Base-by-base conservation (phyloP, 2,797 vertebrate genomes). In the Propithecus deckenii region DNA sequence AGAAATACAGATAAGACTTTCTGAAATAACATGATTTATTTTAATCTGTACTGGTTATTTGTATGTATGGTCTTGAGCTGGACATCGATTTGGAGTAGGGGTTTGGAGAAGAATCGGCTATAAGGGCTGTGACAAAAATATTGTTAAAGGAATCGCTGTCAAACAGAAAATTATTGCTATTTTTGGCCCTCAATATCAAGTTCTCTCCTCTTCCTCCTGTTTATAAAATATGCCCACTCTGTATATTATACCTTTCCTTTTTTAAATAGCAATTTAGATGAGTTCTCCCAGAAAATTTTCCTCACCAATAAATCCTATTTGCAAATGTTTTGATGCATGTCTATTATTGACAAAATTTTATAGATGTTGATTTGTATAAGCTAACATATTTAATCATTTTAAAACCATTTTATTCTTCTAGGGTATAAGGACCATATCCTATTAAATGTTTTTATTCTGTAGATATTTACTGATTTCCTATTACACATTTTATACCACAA, bases 281-380 rank as follows among this genome's bases (percentile, higher is more conserved):
- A 35, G 3, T 71, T 92, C 10, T 93, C 32, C 32, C 41, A 83
- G 52, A 74, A 94, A 92, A 59, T 13, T 72, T 80, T 50, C 9
- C 35, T 87, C 75, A 72, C 41, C 13, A 59, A 50, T 12, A 92
- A 38, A 95, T 92, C 30, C 15, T 86, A 52, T 95, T 92, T 91
- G 41, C 17, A 84, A 55, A 87, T 89, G n/a, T 72, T 84, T 95
- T 71, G 10, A 32, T 83, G 25, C 7, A 50, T 57, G 35, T 86
- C 57, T 92, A 17, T 91, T 87, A 46, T 46, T 80, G 67, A 83
- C 52, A 83, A 61, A 61, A 61, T 11, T 23, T 96, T 86, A 35
- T 57, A 43, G 65, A 18, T 85, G 8, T 88, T 72, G 69, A 65
- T 93, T 91, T 80, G 43, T 83, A 20, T 71, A 67, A n/a, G 13